phyloP scores from a whole-genome alignment of 2,888 invertebrate species.

The Dermolepida albohirtum region DNA sequence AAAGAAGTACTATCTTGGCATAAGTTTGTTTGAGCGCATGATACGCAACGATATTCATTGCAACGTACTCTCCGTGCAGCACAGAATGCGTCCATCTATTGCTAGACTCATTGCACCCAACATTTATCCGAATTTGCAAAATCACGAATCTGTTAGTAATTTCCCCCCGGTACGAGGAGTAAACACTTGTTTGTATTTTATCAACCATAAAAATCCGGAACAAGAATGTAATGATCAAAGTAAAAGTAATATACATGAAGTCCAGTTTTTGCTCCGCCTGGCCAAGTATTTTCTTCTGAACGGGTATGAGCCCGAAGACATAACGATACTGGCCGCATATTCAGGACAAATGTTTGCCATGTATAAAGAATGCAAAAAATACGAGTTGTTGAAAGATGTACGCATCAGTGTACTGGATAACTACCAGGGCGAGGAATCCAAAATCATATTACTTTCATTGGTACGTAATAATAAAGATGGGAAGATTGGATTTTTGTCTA shows the following conservation, averaged over 20 bases:
- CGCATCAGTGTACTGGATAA: conserved; percentile 79
- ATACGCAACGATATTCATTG: conserved; percentile 73
- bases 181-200: conserved; percentile 75
- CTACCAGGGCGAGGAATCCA: conserved; percentile 85
- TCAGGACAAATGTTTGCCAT: conserved; percentile 75
- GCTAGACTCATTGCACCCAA: conserved; percentile 72
- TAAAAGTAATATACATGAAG: conserved; percentile 75
- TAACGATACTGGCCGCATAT: conserved; percentile 82
- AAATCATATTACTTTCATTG: conserved; percentile 81
- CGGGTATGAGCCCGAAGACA: conserved; percentile 71
- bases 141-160: conserved; percentile 69
- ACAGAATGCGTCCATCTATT: conserved; percentile 81
- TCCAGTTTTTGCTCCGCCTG: conserved; percentile 71
- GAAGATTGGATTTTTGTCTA: conserved; percentile 77
- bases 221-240: conserved; percentile 70
- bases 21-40: conserved; percentile 87
- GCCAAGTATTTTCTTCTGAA: conserved; percentile 69
- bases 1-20: conserved; percentile 74
- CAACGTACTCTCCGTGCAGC: conserved; percentile 74
- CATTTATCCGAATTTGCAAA: conserved; percentile 74
- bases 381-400: conserved; percentile 65
- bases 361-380: conserved; percentile 63
- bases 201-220: conserved; percentile 72
- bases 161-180: conserved; percentile 74
- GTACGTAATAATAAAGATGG: conserved; percentile 79